Percentiles rank a stretch among this genome's conserved stretches.
These are phyloP conservation scores for Cataglyphis cursor DNA, from an alignment of 2,888 invertebrate genomes.

Conservation along the genomic window DNA sequence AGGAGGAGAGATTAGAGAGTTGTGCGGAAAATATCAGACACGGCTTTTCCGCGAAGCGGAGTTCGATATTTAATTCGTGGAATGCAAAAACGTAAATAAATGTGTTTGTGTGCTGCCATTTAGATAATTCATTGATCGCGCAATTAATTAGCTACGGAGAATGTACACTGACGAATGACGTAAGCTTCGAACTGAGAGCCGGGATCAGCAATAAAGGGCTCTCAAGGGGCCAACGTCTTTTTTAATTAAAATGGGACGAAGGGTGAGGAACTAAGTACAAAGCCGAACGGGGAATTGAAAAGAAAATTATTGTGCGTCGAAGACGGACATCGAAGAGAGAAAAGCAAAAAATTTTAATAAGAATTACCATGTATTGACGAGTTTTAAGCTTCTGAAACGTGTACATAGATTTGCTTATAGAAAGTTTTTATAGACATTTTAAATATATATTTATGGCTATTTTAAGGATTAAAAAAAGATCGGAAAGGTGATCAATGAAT, in stretches of 20 bases:
- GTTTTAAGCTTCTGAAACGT: background rate
- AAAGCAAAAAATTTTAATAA: conserved; percentile 41
- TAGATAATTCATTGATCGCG: conserved; percentile 4
- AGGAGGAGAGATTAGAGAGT: background rate
- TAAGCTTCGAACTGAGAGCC: conserved; percentile 4
- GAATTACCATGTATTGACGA: background rate
- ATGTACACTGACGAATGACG: background rate
- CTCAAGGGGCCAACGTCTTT: conserved; percentile 12
- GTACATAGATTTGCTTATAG: background rate
- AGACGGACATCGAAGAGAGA: background rate
- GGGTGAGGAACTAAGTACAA: conserved; percentile 29
- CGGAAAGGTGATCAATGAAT: background rate
- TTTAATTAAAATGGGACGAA: conserved; percentile 48
- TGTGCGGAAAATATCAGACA: background rate
- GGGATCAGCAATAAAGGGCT: background rate
- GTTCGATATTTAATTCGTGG: background rate
- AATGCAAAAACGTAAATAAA: background rate
- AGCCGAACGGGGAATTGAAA: background rate
- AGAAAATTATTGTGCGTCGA: conserved; percentile 14
- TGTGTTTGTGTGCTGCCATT: conserved; percentile 2
- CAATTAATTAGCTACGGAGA: conserved; percentile 15
- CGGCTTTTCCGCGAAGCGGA: background rate
- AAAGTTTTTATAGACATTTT: background rate
- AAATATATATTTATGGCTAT: background rate
- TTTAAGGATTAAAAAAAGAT: background rate